Evolutionary conservation across 2,888 invertebrate genomes (phyloP).

Genomic region (Empis stercorea): DNA sequence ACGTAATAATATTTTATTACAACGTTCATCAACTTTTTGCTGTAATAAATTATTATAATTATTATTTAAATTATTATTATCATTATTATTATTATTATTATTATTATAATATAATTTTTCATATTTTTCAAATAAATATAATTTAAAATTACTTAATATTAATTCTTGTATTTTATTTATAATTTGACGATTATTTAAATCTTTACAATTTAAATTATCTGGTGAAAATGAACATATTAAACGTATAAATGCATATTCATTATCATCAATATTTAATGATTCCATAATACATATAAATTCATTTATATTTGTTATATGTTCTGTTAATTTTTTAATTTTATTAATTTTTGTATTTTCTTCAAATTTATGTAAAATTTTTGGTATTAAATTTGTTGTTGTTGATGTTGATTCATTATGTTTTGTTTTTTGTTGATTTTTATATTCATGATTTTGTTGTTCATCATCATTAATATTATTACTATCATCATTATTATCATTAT

Average conservation of each 20-base stretch:
- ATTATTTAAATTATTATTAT: neutral
- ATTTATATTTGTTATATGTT: conserved; percentile 69
- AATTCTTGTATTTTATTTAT: conserved; percentile 46
- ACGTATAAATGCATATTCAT: conserved; percentile 80
- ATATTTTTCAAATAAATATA: conserved; percentile 25
- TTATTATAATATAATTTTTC: neutral
- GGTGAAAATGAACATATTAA: conserved; percentile 73
- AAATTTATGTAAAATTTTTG: conserved; percentile 32
- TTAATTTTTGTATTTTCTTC: conserved; percentile 65
- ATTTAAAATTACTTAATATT: conserved; percentile 45
- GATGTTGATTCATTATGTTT: too few relatives aligned
- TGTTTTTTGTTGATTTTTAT: neutral
- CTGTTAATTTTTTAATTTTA: conserved; percentile 62
- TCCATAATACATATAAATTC: conserved; percentile 67
- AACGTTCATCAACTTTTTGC: conserved; percentile 35
- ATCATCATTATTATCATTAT: neutral
- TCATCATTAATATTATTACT: neutral
- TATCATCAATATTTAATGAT: conserved; percentile 60
- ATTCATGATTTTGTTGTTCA: neutral
- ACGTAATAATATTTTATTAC: conserved; percentile 40
- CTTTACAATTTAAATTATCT: conserved; percentile 38
- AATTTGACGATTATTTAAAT: conserved; percentile 39
- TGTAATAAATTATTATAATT: conserved; percentile 14
- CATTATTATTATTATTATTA: neutral
- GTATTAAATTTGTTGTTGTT: conserved; percentile 18